Conservation (phyloP, 2,113 vertebrate genomes). For the Tragulus kanchil region DNA sequence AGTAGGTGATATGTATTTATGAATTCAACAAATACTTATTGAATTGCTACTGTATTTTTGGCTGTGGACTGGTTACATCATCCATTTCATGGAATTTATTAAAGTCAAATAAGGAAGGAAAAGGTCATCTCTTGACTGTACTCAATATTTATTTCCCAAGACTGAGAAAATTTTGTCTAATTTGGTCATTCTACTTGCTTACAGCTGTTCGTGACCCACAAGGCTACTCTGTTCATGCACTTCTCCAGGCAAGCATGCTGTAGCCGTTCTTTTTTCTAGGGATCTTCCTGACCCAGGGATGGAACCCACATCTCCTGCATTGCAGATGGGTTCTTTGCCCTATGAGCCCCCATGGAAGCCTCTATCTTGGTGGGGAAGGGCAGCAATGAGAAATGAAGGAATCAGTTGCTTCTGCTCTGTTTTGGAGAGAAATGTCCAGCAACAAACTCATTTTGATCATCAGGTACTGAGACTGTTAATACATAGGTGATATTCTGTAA, state of each 20-base stretch:
- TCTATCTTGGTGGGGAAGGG: background rate
- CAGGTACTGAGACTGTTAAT: background rate
- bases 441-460: background rate
- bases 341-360: background rate
- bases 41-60: background rate
- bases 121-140: background rate
- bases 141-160: background rate
- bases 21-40: slow-evolving; percentile 1
- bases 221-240: background rate
- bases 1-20: background rate
- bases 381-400: background rate
- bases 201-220: background rate
- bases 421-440: background rate
- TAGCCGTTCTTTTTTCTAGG: background rate
- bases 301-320: background rate
- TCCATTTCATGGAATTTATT: background rate
- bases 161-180: background rate
- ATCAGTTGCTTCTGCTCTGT: background rate
- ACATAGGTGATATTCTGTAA: background rate
- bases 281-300: background rate
- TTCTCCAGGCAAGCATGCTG: background rate
- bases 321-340: background rate
- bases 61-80: background rate
- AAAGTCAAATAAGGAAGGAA: background rate
- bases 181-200: background rate